Percentiles rank a stretch among this genome's conserved stretches.
Evolutionary conservation across 2,113 vertebrate genomes (phyloP).

Genomic region (Nibea albiflora): DNA sequence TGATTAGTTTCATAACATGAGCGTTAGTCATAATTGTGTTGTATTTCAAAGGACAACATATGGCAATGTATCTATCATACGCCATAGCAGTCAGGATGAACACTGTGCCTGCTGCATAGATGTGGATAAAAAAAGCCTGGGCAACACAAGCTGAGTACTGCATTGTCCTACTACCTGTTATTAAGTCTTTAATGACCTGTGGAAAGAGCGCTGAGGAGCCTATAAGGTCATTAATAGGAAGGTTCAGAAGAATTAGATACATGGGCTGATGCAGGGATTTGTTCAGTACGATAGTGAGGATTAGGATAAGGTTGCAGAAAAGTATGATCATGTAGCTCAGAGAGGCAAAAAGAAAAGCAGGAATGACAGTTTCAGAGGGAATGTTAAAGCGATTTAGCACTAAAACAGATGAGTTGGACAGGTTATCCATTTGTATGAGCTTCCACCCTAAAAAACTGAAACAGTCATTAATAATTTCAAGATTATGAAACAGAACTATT

Average conservation of each 20-base stretch:
- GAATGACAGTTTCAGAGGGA: slow-evolving; percentile 40
- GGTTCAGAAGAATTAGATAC: slow-evolving; percentile 80
- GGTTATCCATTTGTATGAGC: slow-evolving; percentile 40
- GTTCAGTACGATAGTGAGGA: slow-evolving; percentile 77
- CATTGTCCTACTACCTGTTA: slow-evolving; percentile 65
- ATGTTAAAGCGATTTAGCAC: slow-evolving; percentile 63
- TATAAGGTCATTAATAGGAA: slow-evolving; percentile 81
- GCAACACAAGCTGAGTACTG: slow-evolving; percentile 70
- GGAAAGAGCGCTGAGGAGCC: slow-evolving; percentile 77
- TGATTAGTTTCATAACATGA: slow-evolving; percentile 75
- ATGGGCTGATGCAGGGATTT: slow-evolving; percentile 82
- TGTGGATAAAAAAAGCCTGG: slow-evolving; percentile 84
- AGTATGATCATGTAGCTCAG: slow-evolving; percentile 80
- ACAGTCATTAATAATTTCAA: neutral
- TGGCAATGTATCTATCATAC: slow-evolving; percentile 84
- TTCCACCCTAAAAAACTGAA: neutral
- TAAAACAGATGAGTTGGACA: slow-evolving; percentile 70
- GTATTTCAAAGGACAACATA: slow-evolving; percentile 82
- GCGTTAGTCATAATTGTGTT: slow-evolving; percentile 73
- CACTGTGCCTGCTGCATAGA: slow-evolving; percentile 72
- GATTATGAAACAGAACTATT: neutral
- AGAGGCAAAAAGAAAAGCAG: slow-evolving; percentile 76
- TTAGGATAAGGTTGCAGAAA: slow-evolving; percentile 80
- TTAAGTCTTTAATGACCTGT: slow-evolving; percentile 68
- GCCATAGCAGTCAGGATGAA: slow-evolving; percentile 80